Base-by-base conservation (phyloP, 2,888 invertebrate genomes). In the Cheilosia pagana region DNA sequence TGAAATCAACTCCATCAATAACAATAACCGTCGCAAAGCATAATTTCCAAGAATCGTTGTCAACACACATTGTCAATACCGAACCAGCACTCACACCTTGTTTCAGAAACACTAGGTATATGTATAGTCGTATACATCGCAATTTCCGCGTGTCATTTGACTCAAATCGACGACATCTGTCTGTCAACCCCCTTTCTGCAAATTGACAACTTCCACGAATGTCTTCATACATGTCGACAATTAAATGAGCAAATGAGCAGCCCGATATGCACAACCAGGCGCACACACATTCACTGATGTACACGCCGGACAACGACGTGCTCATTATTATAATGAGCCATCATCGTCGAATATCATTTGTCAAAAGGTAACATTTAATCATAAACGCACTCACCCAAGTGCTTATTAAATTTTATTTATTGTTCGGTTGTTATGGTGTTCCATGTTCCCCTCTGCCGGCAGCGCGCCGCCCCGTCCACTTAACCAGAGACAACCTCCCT, bases 321-420 rank as follows among this genome's bases (percentile, higher is more conserved):
- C 75, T 75, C 65, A 75, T 75, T 75, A 75, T 67, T 50, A 41
- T 75, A 75, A 75, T 75, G 75, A 67, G 65, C 75, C 75, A 57
- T 75, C 75, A 67, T 75, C 41, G 48, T 65, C 16, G 75, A 59
- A 67, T 75, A 75, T 75, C 75, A 75, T 75, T 65, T 75, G 75
- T 75, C 75, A 75, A 75, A 75, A 75, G 48, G 55, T 48, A 75
- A 57, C 75, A 67, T 75, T 75, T 75, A 67, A 75, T 75, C 75
- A 75, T 65, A 75, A 75, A 67, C 67, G 57, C 67, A 75, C 75
- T 75, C 75, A 75, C 65, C 75, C 65, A 67, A 67, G 67, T 75
- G 75, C 75, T 75, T 75, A 75, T 75, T 75, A 75, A 75, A 67
- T 67, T 75, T 75, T 67, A 75, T 75, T 75, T 75, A 75, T 75